These are phyloP conservation scores for Eupleurogrammus muticus DNA, from an alignment of 2,797 vertebrate species.

Conservation along the genomic window DNA sequence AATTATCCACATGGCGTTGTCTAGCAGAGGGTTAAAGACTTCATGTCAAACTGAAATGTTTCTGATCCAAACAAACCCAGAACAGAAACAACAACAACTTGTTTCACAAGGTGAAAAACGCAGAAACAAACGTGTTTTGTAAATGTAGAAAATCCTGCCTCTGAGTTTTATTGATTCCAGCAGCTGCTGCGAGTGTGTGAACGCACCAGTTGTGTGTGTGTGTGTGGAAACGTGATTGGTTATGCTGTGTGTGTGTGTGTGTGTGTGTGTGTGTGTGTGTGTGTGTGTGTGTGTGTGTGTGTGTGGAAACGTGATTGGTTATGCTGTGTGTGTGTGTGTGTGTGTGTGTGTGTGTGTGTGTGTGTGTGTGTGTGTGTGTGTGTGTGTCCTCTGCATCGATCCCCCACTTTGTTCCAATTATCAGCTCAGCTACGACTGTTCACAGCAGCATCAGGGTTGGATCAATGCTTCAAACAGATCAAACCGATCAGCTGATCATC, in stretches of 20 bases:
- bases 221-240: constrained; percentile 62
- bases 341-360: constrained; percentile 2
- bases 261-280: constrained; percentile 13
- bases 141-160: constrained; percentile 65
- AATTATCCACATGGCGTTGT: too few relatives aligned
- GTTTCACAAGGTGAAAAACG: too few relatives aligned
- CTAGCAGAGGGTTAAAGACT: background rate
- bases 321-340: constrained; percentile 49
- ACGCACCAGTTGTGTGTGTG: constrained; percentile 29
- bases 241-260: constrained; percentile 54
- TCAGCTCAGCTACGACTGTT: constrained; percentile 75
- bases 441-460: constrained; percentile 61
- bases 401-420: constrained; percentile 85
- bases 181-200: constrained; percentile 35
- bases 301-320: constrained; percentile 64
- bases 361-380: constrained; percentile 24
- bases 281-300: constrained; percentile 38
- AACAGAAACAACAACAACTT: constrained; percentile 11
- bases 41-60: background rate
- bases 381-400: constrained; percentile 73
- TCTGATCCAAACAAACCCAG: constrained; percentile 6
- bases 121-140: background rate
- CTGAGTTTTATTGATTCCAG: constrained; percentile 72
- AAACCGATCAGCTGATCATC: constrained; percentile 30
- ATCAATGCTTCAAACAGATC: constrained; percentile 33